Conservation (phyloP, 2,797 vertebrate genomes). For the Sarcoramphus papa region DNA sequence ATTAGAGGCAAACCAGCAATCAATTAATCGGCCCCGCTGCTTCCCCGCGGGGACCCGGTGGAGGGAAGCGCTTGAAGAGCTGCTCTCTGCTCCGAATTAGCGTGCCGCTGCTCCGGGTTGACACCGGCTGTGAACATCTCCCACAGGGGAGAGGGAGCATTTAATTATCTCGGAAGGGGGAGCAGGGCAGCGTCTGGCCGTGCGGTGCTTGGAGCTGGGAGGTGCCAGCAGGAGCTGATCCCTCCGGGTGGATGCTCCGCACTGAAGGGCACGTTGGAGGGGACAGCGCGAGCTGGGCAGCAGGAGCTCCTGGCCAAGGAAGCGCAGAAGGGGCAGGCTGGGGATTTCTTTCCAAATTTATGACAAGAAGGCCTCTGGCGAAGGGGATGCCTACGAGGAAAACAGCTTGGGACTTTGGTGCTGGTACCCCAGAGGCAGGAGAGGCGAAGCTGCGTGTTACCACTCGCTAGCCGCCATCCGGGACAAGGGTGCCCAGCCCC, state of each 20-base stretch:
- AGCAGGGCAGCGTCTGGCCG: not conserved
- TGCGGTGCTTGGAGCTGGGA: fast-evolving
- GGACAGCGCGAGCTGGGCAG: not conserved
- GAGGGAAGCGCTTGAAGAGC: not conserved
- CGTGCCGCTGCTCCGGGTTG: not conserved
- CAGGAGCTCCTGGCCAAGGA: not conserved
- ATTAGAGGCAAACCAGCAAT: not conserved
- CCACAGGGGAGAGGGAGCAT: not conserved
- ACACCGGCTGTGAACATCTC: not conserved
- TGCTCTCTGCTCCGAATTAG: not conserved
- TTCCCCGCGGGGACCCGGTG: not conserved
- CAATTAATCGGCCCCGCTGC: not conserved
- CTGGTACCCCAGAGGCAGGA: fast-evolving
- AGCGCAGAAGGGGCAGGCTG: too few relatives aligned
- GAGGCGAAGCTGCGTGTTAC: not conserved
- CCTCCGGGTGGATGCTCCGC: fast-evolving
- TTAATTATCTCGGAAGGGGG: not conserved
- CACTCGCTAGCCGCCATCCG: not conserved
- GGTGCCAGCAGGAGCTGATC: not conserved
- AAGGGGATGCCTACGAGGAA: not conserved
- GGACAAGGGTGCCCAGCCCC: too few relatives aligned
- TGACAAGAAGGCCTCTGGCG: fast-evolving
- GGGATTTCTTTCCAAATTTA: not conserved
- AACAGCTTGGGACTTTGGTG: not conserved
- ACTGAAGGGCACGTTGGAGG: fast-evolving